phyloP scores from a whole-genome alignment of 2,113 vertebrate genomes.

The Alces alces region DNA sequence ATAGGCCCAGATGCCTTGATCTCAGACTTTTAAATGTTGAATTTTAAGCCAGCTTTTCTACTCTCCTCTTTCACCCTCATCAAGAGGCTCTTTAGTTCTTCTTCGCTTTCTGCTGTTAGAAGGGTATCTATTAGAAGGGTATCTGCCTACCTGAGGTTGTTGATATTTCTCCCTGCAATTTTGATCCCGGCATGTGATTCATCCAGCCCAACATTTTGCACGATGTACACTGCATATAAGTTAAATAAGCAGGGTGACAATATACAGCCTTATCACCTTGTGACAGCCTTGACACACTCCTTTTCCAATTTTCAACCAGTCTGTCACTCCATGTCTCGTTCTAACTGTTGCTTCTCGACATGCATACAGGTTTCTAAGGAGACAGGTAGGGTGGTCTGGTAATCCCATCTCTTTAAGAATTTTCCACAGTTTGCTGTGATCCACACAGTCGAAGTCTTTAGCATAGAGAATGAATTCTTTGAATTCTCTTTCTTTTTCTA shows the following conservation, averaged over 20 bases:
- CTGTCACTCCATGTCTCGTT: background rate
- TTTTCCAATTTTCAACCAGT: background rate
- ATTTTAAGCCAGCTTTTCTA: background rate
- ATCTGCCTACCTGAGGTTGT: background rate
- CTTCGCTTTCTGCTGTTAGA: background rate
- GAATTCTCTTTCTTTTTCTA: background rate
- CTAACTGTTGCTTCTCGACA: background rate
- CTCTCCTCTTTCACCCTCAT: background rate
- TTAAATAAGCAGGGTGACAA: background rate
- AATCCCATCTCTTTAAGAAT: background rate
- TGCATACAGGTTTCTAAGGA: background rate
- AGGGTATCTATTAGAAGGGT: background rate
- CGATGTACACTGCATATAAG: background rate
- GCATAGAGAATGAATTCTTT: background rate
- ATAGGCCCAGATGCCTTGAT: background rate
- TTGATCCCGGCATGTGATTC: background rate
- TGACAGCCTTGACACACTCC: background rate
- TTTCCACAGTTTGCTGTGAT: background rate
- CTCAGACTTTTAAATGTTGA: background rate
- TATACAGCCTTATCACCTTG: background rate
- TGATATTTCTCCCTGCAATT: background rate
- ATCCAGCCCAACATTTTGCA: background rate
- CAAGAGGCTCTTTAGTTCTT: background rate
- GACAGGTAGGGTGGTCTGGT: background rate
- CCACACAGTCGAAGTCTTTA: background rate